Evolutionary conservation across 1,140 invertebrate species (phyloP).

Genomic region (Aphelinus atriplicis): DNA sequence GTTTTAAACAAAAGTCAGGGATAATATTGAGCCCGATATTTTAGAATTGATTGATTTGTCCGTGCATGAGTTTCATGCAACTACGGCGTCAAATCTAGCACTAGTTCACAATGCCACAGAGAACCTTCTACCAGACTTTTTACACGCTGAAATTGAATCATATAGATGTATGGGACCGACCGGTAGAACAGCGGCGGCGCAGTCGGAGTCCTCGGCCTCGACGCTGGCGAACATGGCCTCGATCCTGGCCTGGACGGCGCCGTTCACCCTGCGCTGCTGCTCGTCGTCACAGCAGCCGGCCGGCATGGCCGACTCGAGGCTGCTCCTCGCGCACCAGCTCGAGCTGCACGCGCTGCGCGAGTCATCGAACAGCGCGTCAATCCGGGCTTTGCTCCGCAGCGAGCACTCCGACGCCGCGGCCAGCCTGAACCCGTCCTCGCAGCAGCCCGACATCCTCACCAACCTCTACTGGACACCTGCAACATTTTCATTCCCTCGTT

Average conservation of each 20-base stretch:
- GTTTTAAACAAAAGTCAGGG: too few relatives aligned
- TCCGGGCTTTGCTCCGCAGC: conserved; percentile 66
- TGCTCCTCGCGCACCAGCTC: conserved; percentile 49
- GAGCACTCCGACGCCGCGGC: conserved; percentile 60
- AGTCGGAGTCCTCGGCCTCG: conserved; percentile 73
- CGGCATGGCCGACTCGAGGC: conserved; percentile 40
- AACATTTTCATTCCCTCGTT: too few relatives aligned
- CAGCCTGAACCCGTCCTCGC: conserved; percentile 58
- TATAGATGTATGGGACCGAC: conserved; percentile 43
- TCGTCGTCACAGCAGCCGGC: conserved; percentile 47
- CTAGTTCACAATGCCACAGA: too few relatives aligned
- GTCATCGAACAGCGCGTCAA: conserved; percentile 86
- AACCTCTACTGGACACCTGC: too few relatives aligned
- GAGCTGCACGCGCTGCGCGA: conserved; percentile 59
- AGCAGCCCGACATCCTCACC: conserved; percentile 50
- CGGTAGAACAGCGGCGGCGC: conserved; percentile 62
- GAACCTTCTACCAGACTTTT: too few relatives aligned
- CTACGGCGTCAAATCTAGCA: too few relatives aligned
- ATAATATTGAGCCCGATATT: too few relatives aligned
- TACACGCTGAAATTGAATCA: too few relatives aligned
- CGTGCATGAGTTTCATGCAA: too few relatives aligned
- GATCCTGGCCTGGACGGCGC: conserved; percentile 84
- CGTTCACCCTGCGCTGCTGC: conserved; percentile 68
- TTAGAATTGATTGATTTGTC: too few relatives aligned
- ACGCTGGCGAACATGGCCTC: conserved; percentile 85